A percentile compares a stretch with the other conserved stretches of the same genome.
Conservation (phyloP, 2,888 invertebrate species). For the Ormyrus nitidulus region DNA sequence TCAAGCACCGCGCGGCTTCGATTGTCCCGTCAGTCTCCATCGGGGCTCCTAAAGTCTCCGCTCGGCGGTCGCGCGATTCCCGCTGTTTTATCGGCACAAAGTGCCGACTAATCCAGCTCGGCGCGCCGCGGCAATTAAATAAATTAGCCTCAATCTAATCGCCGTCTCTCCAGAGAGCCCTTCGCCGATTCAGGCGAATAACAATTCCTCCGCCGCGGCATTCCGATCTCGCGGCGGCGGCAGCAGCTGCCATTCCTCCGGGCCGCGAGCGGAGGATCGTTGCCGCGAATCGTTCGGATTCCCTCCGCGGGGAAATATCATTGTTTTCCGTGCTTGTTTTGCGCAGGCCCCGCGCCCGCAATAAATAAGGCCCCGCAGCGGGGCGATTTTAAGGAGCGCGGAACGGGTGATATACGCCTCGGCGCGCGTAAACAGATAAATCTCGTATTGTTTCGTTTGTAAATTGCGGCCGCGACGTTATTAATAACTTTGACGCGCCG, state of each 20-base stretch:
- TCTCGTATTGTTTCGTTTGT: constrained; percentile 44
- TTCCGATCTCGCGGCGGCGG: too few relatives aligned
- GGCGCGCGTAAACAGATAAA: constrained; percentile 45
- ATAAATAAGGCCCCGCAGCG: constrained; percentile 34
- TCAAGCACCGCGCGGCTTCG: too few relatives aligned
- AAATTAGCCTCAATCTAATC: constrained; percentile 36
- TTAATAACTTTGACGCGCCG: constrained; percentile 36
- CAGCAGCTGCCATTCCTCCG: neutral
- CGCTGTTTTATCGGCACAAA: neutral
- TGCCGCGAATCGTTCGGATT: constrained; percentile 1
- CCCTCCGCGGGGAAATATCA: constrained; percentile 19
- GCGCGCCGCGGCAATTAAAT: constrained; percentile 24
- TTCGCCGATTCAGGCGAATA: neutral
- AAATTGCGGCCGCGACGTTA: constrained; percentile 46
- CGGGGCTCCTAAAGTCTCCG: too few relatives aligned
- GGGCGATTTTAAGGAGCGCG: constrained; percentile 29
- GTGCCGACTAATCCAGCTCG: neutral
- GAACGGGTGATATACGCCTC: neutral
- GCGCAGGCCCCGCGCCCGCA: neutral
- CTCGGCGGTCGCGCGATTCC: neutral
- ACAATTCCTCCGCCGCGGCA: neutral
- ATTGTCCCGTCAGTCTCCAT: too few relatives aligned
- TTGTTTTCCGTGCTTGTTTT: constrained; percentile 37
- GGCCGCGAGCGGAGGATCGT: neutral
- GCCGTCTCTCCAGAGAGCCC: neutral